Evolutionary conservation across 2,888 invertebrate genomes (phyloP), one percentile per base, ranked within the genome.

Genomic region (Leptopilina drosophilae): DNA sequence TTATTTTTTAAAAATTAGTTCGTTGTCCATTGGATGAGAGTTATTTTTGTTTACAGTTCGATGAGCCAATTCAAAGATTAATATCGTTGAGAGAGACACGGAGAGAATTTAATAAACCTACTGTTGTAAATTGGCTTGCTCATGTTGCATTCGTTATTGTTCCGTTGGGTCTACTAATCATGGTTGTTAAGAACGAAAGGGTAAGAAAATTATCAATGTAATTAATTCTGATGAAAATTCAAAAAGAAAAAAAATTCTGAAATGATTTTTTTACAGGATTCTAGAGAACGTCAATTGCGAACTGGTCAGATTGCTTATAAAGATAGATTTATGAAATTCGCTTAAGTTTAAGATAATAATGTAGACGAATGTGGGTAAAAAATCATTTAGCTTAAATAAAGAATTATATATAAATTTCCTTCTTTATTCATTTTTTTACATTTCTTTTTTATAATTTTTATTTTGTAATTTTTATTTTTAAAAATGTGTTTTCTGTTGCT

Each of bases 271-370:
- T 87, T 87, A 33, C 87, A 93, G 87, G 92, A 93, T 4, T 81
- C 85, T 0, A 90, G 93, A 64, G 96, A 97, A 87, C 84, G 92
- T 0, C 87, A 92, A 83, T 94, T 93, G 83, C 94, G 97, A 81
- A 94, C 93, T 75, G 97, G 97, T 42, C 94, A 96, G 92, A 93
- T 97, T 1, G 93, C 94, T 64, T 97, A 97, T 92, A 95, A 93
- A 87, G 96, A 97, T 88, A 94, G 97, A 87, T 82, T 89, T 42
- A 95, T 94, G 88, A 96, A 96, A 92, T 95, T 95, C 82, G 91
- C 93, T 80, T 95, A 94, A 93, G 87, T 73, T 9, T 46, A 65
- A 62, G 56, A 15, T 67, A 78, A 56, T 75, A 64, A 59, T 69
- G 56, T 53, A 66, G 66, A 33, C 53, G 64, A n/a, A 11, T 78